Evolutionary conservation across 2,113 vertebrate species (phyloP), one percentile per base, ranked within the genome.

Genomic region (Andinoacara biseriatus): DNA sequence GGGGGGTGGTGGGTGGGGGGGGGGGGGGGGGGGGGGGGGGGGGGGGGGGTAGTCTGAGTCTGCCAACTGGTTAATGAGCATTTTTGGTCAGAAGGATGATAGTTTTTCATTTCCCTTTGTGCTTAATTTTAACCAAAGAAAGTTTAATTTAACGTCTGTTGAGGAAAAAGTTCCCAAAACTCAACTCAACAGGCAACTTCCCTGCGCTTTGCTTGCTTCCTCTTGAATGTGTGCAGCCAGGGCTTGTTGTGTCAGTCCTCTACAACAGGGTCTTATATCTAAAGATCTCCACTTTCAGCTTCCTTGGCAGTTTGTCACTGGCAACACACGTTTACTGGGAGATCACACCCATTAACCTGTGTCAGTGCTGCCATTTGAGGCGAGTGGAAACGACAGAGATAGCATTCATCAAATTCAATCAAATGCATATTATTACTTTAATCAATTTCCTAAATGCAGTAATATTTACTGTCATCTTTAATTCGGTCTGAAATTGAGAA

Each of bases 21-120:
- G n/a, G n/a, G n/a, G n/a, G n/a, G n/a, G n/a, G n/a, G n/a, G n/a
- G n/a, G n/a, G n/a, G n/a, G n/a, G n/a, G n/a, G n/a, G n/a, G n/a
- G n/a, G n/a, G n/a, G n/a, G n/a, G n/a, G n/a, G n/a, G n/a, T 29
- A 3, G 65, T 3, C 24, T 29, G 0, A 49, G 15, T 49, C 63
- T 69, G 24, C 17, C 43, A 46, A 46, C 11, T 72, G 43, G 20
- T 52, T 69, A 15, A 49, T 49, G 43, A 14, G 14, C 49, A 52
- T 1, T 72, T 52, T 52, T 52, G 0, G 0, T 72, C 65, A 72
- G 65, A 72, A 31, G 15, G 10, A 7, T 17, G 6, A 52, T 52
- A 52, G 17, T 72, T 31, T 26, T 0, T 72, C 43, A 31, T 52
- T 52, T 52, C 65, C 1, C 14, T 20, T 8, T 31, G 43, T 72